Evolutionary conservation across 2,113 vertebrate genomes (phyloP), one percentile per base, ranked within the genome.

Genomic region (Indicator maculatus): DNA sequence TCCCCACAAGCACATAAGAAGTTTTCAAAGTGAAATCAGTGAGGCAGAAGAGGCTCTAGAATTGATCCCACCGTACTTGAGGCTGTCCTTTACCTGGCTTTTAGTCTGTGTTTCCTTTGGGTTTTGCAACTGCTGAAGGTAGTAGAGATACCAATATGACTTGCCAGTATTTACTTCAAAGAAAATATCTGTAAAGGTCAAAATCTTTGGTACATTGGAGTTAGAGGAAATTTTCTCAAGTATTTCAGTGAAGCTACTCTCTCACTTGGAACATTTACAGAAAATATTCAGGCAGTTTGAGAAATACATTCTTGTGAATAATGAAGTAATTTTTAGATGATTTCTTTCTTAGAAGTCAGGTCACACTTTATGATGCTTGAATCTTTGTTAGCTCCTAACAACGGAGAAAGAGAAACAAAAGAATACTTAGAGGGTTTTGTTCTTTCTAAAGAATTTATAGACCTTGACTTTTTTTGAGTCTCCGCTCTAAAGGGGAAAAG

Each of bases 361-460:
- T 86, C 88, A 88, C 45, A 63, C 15, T 77, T 86, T 28, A 39
- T 69, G 36, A 26, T 71, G 61, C 55, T 88, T 88, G 88, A 81
- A 91, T 28, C 26, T 86, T 59, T 83, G 33, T 45, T 77, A 85
- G 26, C 28, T 74, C 23, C 56, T 81, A 44, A 27, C 36, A 93
- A 52, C 72, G 39, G 55, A 74, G 65, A 91, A 89, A 30, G 39
- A n/a, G 59, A 91, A 86, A 81, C 28, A 53, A 61, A 47, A 85
- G 28, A 87, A 81, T 58, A 45, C 80, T 66, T 74, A 61, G 64
- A 78, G 83, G 31, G 11, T 69, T 67, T 83, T 89, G 30, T 91
- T 94, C 53, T 90, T 93, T 90, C 24, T 26, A 18, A 94, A 74
- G 45, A 55, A 39, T 92, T 94, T 95, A 41, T 47, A 89, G 78